A percentile compares a stretch with the other conserved stretches of the same genome.
Evolutionary conservation across 2,888 invertebrate genomes (phyloP).

Genomic region (Eilema griseolum): DNA sequence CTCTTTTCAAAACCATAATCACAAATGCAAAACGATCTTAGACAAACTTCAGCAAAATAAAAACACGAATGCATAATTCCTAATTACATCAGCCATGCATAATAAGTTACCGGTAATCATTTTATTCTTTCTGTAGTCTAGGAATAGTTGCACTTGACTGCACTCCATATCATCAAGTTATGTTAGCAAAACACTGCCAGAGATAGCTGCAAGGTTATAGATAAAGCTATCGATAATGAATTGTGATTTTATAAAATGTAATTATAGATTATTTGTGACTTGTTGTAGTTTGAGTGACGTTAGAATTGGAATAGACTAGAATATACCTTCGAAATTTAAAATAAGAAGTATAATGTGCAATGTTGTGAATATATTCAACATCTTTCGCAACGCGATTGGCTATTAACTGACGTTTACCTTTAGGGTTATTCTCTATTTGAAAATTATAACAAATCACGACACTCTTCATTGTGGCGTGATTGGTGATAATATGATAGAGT

Average conservation of each 20-base stretch:
- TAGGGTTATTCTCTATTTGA: no score
- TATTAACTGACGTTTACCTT: not conserved
- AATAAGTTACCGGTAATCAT: not conserved
- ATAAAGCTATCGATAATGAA: slow-evolving; percentile 42
- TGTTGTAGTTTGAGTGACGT: not conserved
- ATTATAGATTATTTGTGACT: slow-evolving; percentile 7
- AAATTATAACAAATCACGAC: no score
- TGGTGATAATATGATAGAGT: not conserved
- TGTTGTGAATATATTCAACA: not conserved
- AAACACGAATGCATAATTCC: not conserved
- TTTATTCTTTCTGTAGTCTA: not conserved
- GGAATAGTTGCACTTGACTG: slow-evolving; percentile 5
- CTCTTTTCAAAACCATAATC: not conserved
- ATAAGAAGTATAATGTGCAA: not conserved
- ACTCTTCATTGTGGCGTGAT: no score
- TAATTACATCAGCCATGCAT: not conserved
- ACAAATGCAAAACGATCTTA: not conserved
- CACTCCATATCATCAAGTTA: not conserved
- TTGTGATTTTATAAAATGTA: slow-evolving; percentile 43
- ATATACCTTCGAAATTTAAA: not conserved
- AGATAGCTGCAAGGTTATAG: slow-evolving; percentile 35
- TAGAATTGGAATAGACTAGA: not conserved
- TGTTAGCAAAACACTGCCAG: not conserved
- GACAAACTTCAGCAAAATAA: not conserved
- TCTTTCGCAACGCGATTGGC: not conserved